Evolutionary conservation across 2,113 vertebrate species (phyloP), one percentile per base, ranked within the genome.

Genomic region (Columba janthina): DNA sequence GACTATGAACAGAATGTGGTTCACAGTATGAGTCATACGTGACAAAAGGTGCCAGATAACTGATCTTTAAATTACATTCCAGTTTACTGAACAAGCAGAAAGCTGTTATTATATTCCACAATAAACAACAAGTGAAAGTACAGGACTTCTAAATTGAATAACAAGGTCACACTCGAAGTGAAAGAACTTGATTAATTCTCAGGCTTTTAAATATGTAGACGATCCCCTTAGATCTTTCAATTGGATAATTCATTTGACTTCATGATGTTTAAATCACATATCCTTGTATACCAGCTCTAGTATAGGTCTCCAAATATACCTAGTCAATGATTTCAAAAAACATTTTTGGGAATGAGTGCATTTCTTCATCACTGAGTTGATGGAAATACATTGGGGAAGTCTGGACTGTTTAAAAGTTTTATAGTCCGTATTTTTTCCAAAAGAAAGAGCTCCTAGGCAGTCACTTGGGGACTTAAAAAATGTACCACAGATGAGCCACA

Each of bases 351-450:
- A 65, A 62, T 13, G 22, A 88, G 36, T 32, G 10, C 31, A 69
- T 61, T 76, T 86, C 42, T 81, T 79, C 54, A 70, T 57, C 71
- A n/a, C 7, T 17, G 28, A 42, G 16, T 50, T 92, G 65, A 73
- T 61, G 42, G 61, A 88, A 88, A 80, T 86, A 78, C 40, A 40
- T 10, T 64, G 51, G 28, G 57, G 32, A 84, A 67, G 40, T 32
- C 46, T 85, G 73, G 51, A 32, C 54, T 57, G 28, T 32, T 90
- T 88, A 92, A 92, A 82, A 81, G 54, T 95, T 97, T 96, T 34
- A 82, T 86, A 88, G 85, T 53, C 72, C 57, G 5, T 85, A 48
- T 78, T 94, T 75, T 82, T 83, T 28, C 48, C 19, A 13, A 91
- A 92, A 81, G 42, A 91, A 91, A 83, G 17, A 24, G 36, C 44